phyloP scores from a whole-genome alignment of 1,140 invertebrate genomes.

The Magallana angulata region DNA sequence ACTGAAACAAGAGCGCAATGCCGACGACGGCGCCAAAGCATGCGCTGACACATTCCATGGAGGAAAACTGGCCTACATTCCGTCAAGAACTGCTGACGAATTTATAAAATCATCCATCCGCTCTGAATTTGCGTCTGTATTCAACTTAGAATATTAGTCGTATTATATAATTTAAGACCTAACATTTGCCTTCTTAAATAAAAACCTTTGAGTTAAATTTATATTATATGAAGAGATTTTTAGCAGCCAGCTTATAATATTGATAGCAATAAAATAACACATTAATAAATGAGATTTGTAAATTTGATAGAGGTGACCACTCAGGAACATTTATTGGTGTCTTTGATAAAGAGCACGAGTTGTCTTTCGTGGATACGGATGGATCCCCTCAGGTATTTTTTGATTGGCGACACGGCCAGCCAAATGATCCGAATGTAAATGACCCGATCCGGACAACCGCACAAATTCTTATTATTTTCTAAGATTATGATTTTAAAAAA shows the following conservation, averaged over 20 bases:
- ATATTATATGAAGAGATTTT: too few relatives aligned
- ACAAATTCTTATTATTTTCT: too few relatives aligned
- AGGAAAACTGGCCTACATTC: constrained; percentile 18
- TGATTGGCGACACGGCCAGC: constrained; percentile 24
- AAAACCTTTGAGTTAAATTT: too few relatives aligned
- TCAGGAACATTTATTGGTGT: constrained; percentile 22
- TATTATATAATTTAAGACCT: too few relatives aligned
- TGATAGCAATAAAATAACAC: too few relatives aligned
- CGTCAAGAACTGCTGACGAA: neutral
- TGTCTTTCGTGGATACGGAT: constrained; percentile 24
- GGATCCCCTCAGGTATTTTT: constrained; percentile 15
- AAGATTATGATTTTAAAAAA: too few relatives aligned
- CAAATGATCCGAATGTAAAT: constrained; percentile 27
- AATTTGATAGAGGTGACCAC: neutral
- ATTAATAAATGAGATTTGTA: too few relatives aligned
- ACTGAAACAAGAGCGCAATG: neutral
- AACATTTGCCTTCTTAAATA: too few relatives aligned
- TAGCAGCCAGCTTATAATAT: too few relatives aligned
- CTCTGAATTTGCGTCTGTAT: neutral
- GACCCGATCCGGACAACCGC: neutral
- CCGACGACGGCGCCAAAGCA: neutral
- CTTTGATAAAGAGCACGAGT: constrained; percentile 20
- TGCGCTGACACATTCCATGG: neutral
- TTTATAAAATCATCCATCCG: constrained; percentile 1
- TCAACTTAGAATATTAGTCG: neutral